Conservation (phyloP, 1,140 invertebrate species). For the Drosophila grimshawi region DNA sequence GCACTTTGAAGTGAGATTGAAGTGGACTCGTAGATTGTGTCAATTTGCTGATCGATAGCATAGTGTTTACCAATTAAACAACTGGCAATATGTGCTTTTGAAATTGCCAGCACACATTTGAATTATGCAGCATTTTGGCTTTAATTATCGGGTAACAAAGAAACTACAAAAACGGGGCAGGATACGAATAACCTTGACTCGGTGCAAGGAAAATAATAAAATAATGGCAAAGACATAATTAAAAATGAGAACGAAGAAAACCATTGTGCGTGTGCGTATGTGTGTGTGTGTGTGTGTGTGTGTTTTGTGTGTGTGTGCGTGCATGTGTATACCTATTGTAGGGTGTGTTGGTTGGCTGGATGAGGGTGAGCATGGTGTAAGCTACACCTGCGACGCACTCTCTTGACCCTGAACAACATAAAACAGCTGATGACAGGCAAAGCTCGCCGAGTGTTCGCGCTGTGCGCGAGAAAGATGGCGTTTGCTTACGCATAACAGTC, state of each 20-base stretch:
- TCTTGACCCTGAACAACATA: conserved; percentile 80
- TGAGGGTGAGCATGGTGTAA: conserved; percentile 7
- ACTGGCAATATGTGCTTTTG: conserved; percentile 28
- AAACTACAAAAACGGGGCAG: not conserved
- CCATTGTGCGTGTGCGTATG: conserved; percentile 45
- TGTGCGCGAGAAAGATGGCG: conserved; percentile 37
- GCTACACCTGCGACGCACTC: conserved; percentile 72
- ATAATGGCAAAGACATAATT: conserved; percentile 5
- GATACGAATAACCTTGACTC: conserved; percentile 54
- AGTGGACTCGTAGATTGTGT: not conserved
- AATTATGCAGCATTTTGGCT: conserved; percentile 45
- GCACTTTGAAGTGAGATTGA: too few species aligned
- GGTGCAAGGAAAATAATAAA: conserved; percentile 34
- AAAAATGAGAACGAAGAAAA: conserved; percentile 43
- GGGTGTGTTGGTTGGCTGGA: not conserved
- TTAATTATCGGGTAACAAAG: conserved; percentile 55
- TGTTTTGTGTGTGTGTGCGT: not conserved
- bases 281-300: not conserved
- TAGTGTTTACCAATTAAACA: not conserved
- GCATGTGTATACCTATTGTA: not conserved
- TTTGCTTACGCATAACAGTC: not conserved
- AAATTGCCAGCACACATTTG: conserved; percentile 38
- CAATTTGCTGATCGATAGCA: not conserved
- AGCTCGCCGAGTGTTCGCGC: not conserved
- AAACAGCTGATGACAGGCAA: conserved; percentile 76